Evolutionary conservation across 1,140 invertebrate species (phyloP), one percentile per base, ranked within the genome.

Genomic region (Drosophila equinoxialis): DNA sequence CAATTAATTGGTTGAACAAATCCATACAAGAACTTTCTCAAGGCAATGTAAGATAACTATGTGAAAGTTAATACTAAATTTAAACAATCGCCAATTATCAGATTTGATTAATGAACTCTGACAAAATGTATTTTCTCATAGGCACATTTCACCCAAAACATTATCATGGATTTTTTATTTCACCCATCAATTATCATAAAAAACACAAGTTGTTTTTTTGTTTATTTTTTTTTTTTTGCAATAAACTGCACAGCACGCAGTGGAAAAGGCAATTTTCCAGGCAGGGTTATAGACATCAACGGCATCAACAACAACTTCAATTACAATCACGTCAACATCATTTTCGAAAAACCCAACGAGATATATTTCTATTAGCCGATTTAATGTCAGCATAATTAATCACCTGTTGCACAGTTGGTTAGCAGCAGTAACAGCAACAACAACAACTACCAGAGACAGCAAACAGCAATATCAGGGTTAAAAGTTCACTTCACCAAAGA

Each of bases 311-410:
- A 68, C 77, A 89, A 85, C 86, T 85, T 81, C 85, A 90, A 90
- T 80, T 84, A 84, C 76, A 90, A 90, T 86, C 84, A 89, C 84
- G 84, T 89, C 84, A 89, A 89, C 84, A 89, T 75, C 81, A 84
- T 89, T 90, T 89, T 79, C 79, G 8, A 23, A 51, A 51, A 89
- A 74, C 83, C 84, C 80, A 86, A 86, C 84, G 77, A 89, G 84
- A 89, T 89, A 84, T 89, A 89, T 89, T 89, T 89, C 84, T 89
- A 89, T 89, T 89, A 89, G 84, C 85, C 84, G 84, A 89, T 89
- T 89, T 89, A 89, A 89, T 89, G 84, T 89, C 84, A 89, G 84
- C 80, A 84, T 89, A 90, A 89, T 89, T 89, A 89, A 89, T 89
- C 84, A 89, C 74, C 74, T 66, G 74, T 66, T 72, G 61, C 66